Evolutionary conservation across 2,113 vertebrate genomes (phyloP), one percentile per base, ranked within the genome.

Genomic region (Carettochelys insculpta): DNA sequence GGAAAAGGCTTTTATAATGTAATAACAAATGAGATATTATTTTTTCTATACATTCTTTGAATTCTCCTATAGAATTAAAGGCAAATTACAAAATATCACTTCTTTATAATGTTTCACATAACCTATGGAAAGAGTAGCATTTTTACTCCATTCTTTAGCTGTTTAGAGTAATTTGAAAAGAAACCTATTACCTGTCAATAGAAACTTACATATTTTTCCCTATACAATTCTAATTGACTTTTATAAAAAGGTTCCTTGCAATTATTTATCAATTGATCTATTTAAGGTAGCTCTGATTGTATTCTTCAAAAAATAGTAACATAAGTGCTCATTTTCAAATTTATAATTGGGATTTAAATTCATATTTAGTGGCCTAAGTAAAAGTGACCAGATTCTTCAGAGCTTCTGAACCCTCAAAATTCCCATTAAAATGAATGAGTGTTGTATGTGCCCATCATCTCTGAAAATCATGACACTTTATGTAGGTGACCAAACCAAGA

Each of bases 11-110:
- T 47, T 58, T 83, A 85, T 77, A 88, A 50, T 2, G 43, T 25
- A 53, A 85, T 68, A 77, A 65, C 20, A 88, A 92, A 75, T 45
- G 83, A 3, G 29, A 47, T 61, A 52, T 2, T n/a, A n/a, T n/a
- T n/a, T 29, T 81, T 38, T 88, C 78, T 43, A 1, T 41, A 79
- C 3, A 10, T 24, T 56, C 3, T 50, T 79, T 68, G 50, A 91
- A 47, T 2, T 9, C 51, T 24, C 16, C 0, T 20, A 12, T 47
- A 0, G 0, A 6, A 9, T 29, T 2, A 91, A 75, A 14, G 2
- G 77, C 5, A 12, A 88, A 90, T 88, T 83, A 56, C 29, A 45
- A 12, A 65, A 38, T 50, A 85, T 43, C 5, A 17, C 1, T 68
- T 82, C 20, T 86, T 79, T 3, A 1, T 71, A 5, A 22, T 48